Conservation (phyloP, 1,140 invertebrate species). For the Pectinophora gossypiella region DNA sequence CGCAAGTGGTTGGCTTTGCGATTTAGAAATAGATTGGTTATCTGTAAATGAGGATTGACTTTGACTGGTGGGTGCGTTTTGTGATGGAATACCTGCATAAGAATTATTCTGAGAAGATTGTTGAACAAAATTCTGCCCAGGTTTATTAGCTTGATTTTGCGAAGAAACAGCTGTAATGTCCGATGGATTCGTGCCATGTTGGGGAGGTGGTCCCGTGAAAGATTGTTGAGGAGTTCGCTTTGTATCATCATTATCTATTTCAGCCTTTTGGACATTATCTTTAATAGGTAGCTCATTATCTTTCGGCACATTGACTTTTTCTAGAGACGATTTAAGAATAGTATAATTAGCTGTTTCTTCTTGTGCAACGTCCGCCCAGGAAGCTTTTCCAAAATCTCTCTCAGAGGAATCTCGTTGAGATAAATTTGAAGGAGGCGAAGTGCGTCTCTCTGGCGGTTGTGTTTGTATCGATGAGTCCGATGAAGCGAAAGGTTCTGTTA, state of each 20-base stretch:
- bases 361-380: constrained; percentile 61
- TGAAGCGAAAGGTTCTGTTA: constrained; percentile 49
- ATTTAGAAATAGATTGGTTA: constrained; percentile 31
- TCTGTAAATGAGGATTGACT: constrained; percentile 30
- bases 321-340: constrained; percentile 27
- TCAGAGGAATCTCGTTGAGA: constrained; percentile 48
- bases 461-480: constrained; percentile 30
- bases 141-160: constrained; percentile 36
- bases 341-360: constrained; percentile 41
- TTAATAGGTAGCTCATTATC: constrained; percentile 32
- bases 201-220: constrained; percentile 15
- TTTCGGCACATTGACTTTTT: constrained; percentile 32
- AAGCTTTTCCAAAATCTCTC: constrained; percentile 59
- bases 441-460: constrained; percentile 32
- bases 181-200: constrained; percentile 25
- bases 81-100: too few species aligned
- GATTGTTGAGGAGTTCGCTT: constrained; percentile 16
- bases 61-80: constrained; percentile 33
- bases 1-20: constrained; percentile 21
- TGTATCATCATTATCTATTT: constrained; percentile 15
- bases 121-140: constrained; percentile 30
- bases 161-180: constrained; percentile 24
- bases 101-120: constrained; percentile 26
- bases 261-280: constrained; percentile 25
- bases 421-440: constrained; percentile 38